Base-by-base conservation (phyloP, 2,113 vertebrate genomes). In the Patagioenas fasciata region DNA sequence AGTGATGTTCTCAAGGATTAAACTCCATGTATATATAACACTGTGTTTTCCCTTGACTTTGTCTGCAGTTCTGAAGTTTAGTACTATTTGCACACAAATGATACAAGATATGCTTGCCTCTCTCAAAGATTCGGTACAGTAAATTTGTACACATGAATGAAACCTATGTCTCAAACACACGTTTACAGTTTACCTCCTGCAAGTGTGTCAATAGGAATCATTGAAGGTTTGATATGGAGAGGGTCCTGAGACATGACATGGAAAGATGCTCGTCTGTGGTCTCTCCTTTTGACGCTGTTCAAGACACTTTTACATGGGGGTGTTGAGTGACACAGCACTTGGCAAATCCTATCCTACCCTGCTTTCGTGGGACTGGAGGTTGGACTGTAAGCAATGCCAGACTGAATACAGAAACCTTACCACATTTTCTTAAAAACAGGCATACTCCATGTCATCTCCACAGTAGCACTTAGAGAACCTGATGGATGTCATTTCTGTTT, bases 241-340 rank as follows among this genome's bases (percentile, higher is more conserved):
- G 47, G 5, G 5, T 34, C 2, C 15, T 73, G 20, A 53, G 4
- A 53, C 18, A 10, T 70, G 42, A 67, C 73, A 24, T 11, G 14
- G 8, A 6, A 70, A 57, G 13, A 11, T 9, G 8, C 7, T n/a
- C 1, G 13, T n/a, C 20, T 36, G 0, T 21, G 8, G 2, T 31
- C 17, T 5, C 25, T 64, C 57, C 12, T 66, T 40, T 17, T 42
- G 6, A 4, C 20, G 42, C 2, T 61, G 17, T 44, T 85, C 34
- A 56, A 47, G 29, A 47, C 28, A 40, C 2, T 8, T 47, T 60
- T 69, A 12, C 2, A 2, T 24, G 9, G 12, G 9, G 3, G 2
- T 28, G 6, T 3, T 47, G 11, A 32, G 25, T 53, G 23, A 66
- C 8, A 50, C 5, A 19, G 20, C 21, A 48, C 32, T 73, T 57